A percentile compares a stretch with the other conserved stretches of the same genome.
These are phyloP conservation scores for Cepaea nemoralis DNA, from an alignment of 1,140 invertebrate species.

Conservation along the genomic window DNA sequence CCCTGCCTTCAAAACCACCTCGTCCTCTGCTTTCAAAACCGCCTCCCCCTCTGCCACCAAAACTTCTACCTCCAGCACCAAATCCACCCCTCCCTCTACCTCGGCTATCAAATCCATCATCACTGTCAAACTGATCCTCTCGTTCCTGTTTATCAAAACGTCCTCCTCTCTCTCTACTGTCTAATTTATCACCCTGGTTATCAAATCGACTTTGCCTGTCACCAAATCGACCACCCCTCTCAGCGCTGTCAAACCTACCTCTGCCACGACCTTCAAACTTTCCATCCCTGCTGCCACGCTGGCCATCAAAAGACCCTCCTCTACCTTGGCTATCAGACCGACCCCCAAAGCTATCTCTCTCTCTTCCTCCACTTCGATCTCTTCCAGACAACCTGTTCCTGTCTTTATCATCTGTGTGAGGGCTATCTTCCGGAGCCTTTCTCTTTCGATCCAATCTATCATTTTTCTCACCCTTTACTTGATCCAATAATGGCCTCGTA, in stretches of 20 bases:
- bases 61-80: not conserved
- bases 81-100: not conserved
- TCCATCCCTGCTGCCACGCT: not conserved
- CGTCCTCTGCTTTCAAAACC: not conserved
- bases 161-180: not conserved
- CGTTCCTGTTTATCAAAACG: not conserved
- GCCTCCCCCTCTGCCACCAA: not conserved
- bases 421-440: constrained; percentile 15
- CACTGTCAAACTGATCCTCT: not conserved
- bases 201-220: not conserved
- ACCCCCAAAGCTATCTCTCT: not conserved
- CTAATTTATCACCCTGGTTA: not conserved
- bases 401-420: constrained; percentile 23
- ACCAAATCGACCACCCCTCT: constrained; percentile 15
- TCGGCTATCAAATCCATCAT: not conserved
- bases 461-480: not conserved
- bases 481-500: not conserved
- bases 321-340: not conserved
- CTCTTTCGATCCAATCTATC: constrained; percentile 1
- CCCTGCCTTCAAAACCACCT: not conserved
- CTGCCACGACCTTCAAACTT: not conserved
- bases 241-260: not conserved
- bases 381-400: not conserved
- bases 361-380: constrained; percentile 21
- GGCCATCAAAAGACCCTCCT: not conserved